Base-by-base conservation (phyloP, 2,888 invertebrate genomes). In the Nymphalis polychloros region DNA sequence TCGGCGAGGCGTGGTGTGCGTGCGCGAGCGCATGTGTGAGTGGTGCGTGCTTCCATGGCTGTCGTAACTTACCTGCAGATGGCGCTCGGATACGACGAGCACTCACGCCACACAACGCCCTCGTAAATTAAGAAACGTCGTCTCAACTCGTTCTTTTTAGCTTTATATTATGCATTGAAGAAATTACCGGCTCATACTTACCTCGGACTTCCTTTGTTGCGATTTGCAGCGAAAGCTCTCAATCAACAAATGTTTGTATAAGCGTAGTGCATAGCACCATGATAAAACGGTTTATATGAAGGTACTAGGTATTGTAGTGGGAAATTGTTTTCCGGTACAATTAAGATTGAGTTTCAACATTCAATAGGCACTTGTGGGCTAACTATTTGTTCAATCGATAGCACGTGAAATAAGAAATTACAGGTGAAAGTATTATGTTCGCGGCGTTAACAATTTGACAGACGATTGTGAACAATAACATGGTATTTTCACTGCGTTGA, bases 71-170 rank as follows among this genome's bases (percentile, higher is more conserved):
- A 90, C 91, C 90, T 90, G 89, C 89, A 88, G 90, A 88, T 87
- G 89, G 86, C 84, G 88, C 85, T 82, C 81, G 84, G 84, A 84
- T 67, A 67, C 55, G 55, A 82, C 66, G 80, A 82, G 83, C 79
- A 74, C 80, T 78, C 76, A 79, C 81, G 84, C 84, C 84, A 83
- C 86, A 86, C 84, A 84, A 87, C 85, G 85, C 84, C 85, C 85
- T 89, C 90, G 84, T 91, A 90, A 91, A 91, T 89, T 88, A 90
- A 86, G 84, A 86, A 88, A 85, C 86, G 87, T 85, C 87, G 85
- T 83, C 84, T 66, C 81, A 80, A 82, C 75, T 77, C 77, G 83
- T 83, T 86, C 85, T 85, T 85, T 81, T 79, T 77, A 79, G 76
- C 79, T 86, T 87, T 85, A 84, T 86, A 88, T 86, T 84, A 84